A percentile compares a stretch with the other conserved stretches of the same genome.
Evolutionary conservation across 2,888 invertebrate species (phyloP).

Genomic region (Mycalesis mineus): DNA sequence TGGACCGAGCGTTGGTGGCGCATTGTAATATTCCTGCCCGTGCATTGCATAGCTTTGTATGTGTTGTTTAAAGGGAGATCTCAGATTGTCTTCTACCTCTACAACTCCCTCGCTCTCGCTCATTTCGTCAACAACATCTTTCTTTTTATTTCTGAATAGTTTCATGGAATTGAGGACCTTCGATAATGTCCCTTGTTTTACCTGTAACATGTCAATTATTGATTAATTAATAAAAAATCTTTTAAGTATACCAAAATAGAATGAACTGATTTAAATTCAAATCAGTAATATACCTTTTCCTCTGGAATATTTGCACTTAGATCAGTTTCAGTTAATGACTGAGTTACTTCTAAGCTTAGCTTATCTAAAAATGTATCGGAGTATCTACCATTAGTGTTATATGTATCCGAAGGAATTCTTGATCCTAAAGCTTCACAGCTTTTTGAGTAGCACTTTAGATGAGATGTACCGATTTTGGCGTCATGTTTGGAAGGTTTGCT

Average conservation of each 20-base stretch:
- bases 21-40: conserved; percentile 48
- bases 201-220: conserved; percentile 39
- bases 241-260: too few species aligned
- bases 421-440: conserved; percentile 66
- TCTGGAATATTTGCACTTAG: conserved; percentile 37
- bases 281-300: conserved; percentile 39
- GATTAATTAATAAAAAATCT: background rate
- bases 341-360: conserved; percentile 47
- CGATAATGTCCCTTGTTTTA: conserved; percentile 44
- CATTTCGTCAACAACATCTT: conserved; percentile 50
- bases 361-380: conserved; percentile 62
- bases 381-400: conserved; percentile 47
- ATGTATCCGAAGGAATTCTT: conserved; percentile 39
- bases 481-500: conserved; percentile 47
- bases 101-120: conserved; percentile 51
- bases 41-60: conserved; percentile 56
- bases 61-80: conserved; percentile 50
- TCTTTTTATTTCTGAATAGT: conserved; percentile 53
- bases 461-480: conserved; percentile 55
- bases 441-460: conserved; percentile 55
- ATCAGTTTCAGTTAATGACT: conserved; percentile 44
- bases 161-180: conserved; percentile 51
- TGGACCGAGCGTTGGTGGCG: conserved; percentile 38
- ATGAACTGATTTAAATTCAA: too few species aligned
- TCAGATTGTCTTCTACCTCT: conserved; percentile 40